phyloP scores from a whole-genome alignment of 2,888 invertebrate species.

The Parnassius orleans region DNA sequence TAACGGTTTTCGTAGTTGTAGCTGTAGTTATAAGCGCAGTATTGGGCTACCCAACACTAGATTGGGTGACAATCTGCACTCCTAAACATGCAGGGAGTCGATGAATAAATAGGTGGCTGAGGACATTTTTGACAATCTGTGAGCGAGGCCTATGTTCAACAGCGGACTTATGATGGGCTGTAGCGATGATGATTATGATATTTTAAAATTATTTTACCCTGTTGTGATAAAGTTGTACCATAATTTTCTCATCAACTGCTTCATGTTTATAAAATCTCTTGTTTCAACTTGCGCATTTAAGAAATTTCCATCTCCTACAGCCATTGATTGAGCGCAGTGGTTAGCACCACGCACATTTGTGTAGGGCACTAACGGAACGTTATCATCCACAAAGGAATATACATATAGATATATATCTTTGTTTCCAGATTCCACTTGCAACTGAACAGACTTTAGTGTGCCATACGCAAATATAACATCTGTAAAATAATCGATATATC shows the following conservation, averaged over 20 bases:
- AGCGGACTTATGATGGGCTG: too few relatives aligned
- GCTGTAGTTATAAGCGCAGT: too few relatives aligned
- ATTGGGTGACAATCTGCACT: too few relatives aligned
- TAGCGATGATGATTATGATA: too few relatives aligned
- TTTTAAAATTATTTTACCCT: constrained; percentile 37
- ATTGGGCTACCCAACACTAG: too few relatives aligned
- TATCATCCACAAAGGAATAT: constrained; percentile 46
- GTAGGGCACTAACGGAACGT: constrained; percentile 35
- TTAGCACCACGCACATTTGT: constrained; percentile 35
- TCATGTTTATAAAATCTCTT: constrained; percentile 38
- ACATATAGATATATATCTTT: constrained; percentile 50
- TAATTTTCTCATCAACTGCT: constrained; percentile 38
- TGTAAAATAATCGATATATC: constrained; percentile 47
- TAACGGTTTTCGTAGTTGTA: too few relatives aligned
- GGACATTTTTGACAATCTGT: too few relatives aligned
- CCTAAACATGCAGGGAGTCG: too few relatives aligned
- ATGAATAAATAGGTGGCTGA: too few relatives aligned
- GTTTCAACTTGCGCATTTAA: constrained; percentile 7
- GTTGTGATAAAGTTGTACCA: constrained; percentile 49
- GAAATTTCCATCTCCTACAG: constrained; percentile 32
- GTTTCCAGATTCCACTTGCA: constrained; percentile 46
- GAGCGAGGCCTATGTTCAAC: too few relatives aligned
- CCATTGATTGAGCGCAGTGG: constrained; percentile 43
- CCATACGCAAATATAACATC: constrained; percentile 55
- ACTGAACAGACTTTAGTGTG: constrained; percentile 38